Evolutionary conservation across 1,140 invertebrate genomes (phyloP).

Genomic region (Ephestia elutella): DNA sequence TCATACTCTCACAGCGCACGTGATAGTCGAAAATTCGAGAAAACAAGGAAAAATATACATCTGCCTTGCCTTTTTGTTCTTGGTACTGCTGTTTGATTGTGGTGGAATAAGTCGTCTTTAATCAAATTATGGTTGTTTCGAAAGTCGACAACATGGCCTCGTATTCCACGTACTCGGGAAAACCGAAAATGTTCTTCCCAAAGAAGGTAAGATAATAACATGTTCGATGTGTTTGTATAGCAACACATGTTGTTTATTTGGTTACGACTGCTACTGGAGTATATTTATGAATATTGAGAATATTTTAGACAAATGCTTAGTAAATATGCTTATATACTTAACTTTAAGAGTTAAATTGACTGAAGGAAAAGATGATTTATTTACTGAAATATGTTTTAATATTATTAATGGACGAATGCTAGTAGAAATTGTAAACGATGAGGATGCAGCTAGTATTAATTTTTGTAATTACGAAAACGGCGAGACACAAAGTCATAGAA

Average conservation of each 20-base stretch:
- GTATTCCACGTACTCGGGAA: constrained; percentile 68
- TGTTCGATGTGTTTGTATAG: constrained; percentile 7
- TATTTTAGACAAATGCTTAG: neutral
- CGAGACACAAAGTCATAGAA: too few species aligned
- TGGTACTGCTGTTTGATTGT: constrained; percentile 46
- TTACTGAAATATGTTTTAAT: too few species aligned
- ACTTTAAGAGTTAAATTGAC: too few species aligned
- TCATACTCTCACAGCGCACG: constrained; percentile 42
- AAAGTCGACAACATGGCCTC: constrained; percentile 72
- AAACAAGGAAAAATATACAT: constrained; percentile 28
- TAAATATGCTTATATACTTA: too few species aligned
- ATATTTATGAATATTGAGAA: neutral
- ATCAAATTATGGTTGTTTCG: constrained; percentile 69
- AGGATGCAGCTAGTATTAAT: too few species aligned
- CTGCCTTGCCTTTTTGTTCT: constrained; percentile 28
- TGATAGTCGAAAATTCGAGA: constrained; percentile 67
- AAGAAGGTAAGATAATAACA: constrained; percentile 62
- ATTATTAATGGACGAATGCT: too few species aligned
- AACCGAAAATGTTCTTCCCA: constrained; percentile 71
- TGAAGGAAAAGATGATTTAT: too few species aligned
- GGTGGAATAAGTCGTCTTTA: constrained; percentile 46
- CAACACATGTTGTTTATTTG: constrained; percentile 14
- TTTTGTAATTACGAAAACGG: too few species aligned
- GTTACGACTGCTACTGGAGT: neutral
- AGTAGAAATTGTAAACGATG: too few species aligned